A percentile compares a stretch with the other conserved stretches of the same genome.
phyloP scores from a whole-genome alignment of 2,888 invertebrate genomes.

The Caenorhabditis imperialis region DNA sequence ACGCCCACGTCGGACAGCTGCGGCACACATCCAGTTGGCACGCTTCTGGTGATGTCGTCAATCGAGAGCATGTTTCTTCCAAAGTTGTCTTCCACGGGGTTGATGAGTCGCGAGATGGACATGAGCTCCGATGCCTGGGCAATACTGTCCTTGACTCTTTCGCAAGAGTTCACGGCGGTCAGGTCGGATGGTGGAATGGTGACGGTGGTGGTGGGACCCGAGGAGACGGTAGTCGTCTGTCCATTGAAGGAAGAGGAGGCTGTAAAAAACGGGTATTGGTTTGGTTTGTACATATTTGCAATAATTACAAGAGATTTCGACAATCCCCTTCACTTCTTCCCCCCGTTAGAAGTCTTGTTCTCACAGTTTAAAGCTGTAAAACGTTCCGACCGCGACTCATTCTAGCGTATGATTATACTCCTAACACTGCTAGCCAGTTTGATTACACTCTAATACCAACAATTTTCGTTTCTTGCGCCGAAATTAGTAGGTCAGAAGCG shows the following conservation, averaged over 20 bases:
- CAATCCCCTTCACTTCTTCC: neutral
- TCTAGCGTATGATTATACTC: slow-evolving; percentile 42
- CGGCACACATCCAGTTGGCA: slow-evolving; percentile 75
- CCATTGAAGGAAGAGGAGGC: slow-evolving; percentile 23
- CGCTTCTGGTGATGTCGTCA: slow-evolving; percentile 75
- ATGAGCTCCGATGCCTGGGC: slow-evolving; percentile 58
- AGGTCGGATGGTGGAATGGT: slow-evolving; percentile 46
- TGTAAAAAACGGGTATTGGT: slow-evolving; percentile 7
- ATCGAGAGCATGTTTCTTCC: slow-evolving; percentile 68
- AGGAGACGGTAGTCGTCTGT: slow-evolving; percentile 33
- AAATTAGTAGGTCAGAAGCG: slow-evolving; percentile 27
- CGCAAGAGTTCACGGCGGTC: slow-evolving; percentile 51
- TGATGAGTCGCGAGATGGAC: slow-evolving; percentile 58
- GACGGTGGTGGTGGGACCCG: slow-evolving; percentile 45
- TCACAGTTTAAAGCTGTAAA: slow-evolving; percentile 42
- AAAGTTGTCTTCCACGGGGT: slow-evolving; percentile 68
- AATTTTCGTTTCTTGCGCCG: slow-evolving; percentile 17
- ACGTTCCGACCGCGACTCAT: slow-evolving; percentile 15
- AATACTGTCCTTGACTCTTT: slow-evolving; percentile 45
- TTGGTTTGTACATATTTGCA: no score
- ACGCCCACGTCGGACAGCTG: slow-evolving; percentile 68
- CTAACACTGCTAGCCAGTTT: neutral
- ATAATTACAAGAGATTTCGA: no score
- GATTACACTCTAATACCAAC: slow-evolving; percentile 11
- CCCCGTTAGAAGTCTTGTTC: neutral